These are phyloP conservation scores for Liposcelis brunnea DNA, from an alignment of 2,888 invertebrate species.

Conservation along the genomic window DNA sequence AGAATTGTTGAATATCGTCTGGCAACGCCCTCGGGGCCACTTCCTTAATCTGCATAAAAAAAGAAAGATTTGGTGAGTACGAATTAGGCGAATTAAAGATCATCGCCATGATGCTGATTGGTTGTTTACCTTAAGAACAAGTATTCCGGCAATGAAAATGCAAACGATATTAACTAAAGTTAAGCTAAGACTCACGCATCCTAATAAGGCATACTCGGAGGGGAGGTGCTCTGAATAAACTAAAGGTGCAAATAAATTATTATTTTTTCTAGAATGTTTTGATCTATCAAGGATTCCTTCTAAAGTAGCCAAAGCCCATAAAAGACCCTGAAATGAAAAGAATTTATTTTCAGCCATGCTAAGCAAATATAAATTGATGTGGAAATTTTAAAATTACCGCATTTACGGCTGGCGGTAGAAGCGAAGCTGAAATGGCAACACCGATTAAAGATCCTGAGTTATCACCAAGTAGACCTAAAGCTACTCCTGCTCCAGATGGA, in stretches of 20 bases:
- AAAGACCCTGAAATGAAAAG: conserved; percentile 36
- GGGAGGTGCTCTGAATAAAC: conserved; percentile 41
- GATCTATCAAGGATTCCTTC: conserved; percentile 33
- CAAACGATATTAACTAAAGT: conserved; percentile 57
- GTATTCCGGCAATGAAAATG: conserved; percentile 48
- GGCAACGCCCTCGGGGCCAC: conserved; percentile 30
- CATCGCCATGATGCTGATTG: no score
- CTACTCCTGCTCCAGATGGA: conserved; percentile 61
- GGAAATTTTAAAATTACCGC: no score
- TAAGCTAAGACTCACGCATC: conserved; percentile 48
- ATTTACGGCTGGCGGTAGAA: conserved; percentile 66
- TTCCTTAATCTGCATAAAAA: conserved; percentile 34
- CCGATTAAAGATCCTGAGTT: conserved; percentile 63
- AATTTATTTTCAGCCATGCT: no score
- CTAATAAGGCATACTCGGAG: conserved; percentile 42
- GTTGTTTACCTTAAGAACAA: conserved; percentile 43
- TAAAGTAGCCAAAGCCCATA: conserved; percentile 44
- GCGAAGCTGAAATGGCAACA: conserved; percentile 64
- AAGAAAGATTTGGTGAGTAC: conserved; percentile 5
- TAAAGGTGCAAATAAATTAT: conserved; percentile 19
- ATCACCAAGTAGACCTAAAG: conserved; percentile 57
- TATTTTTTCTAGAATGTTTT: not conserved
- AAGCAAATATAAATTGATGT: no score
- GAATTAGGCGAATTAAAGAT: not conserved
- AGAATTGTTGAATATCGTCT: no score